Evolutionary conservation across 2,113 vertebrate genomes (phyloP).

Genomic region (Stercorarius parasiticus): DNA sequence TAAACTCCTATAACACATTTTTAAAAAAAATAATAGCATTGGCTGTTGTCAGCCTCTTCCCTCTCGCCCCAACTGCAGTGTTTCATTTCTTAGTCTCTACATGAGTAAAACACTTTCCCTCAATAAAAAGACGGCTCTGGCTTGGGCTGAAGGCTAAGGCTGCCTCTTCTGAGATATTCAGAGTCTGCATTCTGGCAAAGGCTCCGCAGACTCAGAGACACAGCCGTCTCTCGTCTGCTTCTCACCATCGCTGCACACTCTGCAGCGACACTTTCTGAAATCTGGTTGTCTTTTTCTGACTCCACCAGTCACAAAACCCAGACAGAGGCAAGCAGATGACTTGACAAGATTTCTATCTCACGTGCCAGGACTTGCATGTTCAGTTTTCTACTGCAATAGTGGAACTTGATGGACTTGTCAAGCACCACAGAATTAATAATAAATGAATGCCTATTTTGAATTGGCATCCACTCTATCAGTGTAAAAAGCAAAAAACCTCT

Average conservation of each 20-base stretch:
- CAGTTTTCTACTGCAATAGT: not conserved
- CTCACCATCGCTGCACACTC: not conserved
- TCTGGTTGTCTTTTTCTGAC: not conserved
- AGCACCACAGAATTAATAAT: not conserved
- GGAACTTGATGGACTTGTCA: not conserved
- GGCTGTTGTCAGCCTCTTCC: not conserved
- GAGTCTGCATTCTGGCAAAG: not conserved
- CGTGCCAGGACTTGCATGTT: not conserved
- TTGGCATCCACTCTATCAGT: not conserved
- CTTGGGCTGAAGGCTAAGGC: not conserved
- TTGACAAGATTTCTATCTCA: not conserved
- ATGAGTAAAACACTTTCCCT: not conserved
- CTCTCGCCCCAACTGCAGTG: not conserved
- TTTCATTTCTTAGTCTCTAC: not conserved
- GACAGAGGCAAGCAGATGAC: not conserved
- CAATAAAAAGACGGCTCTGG: not conserved
- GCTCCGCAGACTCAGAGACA: not conserved
- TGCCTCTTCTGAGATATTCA: not conserved
- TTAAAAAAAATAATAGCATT: too few relatives aligned
- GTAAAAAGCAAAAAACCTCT: not conserved
- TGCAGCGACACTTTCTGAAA: not conserved
- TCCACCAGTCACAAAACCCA: not conserved
- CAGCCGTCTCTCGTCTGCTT: not conserved
- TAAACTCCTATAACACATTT: not conserved
- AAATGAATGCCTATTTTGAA: not conserved